phyloP scores from a whole-genome alignment of 2,113 vertebrate genomes.

The Poecilia latipinna region DNA sequence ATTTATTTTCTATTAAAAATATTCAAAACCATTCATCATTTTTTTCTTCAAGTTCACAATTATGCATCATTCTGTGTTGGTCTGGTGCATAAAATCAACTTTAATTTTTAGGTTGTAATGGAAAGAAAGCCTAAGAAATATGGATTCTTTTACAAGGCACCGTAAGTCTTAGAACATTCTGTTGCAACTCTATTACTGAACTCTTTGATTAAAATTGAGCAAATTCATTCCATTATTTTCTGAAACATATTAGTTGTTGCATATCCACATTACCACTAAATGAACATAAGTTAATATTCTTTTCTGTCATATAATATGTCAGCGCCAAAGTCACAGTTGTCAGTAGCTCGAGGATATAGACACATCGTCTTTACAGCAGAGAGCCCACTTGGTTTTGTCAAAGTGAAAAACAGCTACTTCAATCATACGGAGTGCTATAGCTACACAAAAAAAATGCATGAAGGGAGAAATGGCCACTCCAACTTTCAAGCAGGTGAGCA shows the following conservation, averaged over 20 bases:
- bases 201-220: neutral
- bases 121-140: neutral
- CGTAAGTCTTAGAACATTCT: neutral
- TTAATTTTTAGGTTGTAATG: neutral
- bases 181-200: neutral
- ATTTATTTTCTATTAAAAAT: too few species aligned
- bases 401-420: neutral
- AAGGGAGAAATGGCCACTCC: constrained; percentile 10
- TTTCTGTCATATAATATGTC: neutral
- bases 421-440: neutral
- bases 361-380: constrained; percentile 16
- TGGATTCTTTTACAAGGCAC: neutral
- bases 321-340: neutral
- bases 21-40: too few species aligned
- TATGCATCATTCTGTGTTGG: neutral
- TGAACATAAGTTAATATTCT: neutral
- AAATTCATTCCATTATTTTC: neutral
- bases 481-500: constrained; percentile 33
- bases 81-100: neutral
- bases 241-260: neutral
- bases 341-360: constrained; percentile 16
- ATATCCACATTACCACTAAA: neutral
- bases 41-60: neutral
- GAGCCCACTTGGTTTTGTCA: neutral
- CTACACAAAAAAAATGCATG: neutral